Conservation (phyloP, 2,113 vertebrate genomes). For the Fulmarus glacialis region DNA sequence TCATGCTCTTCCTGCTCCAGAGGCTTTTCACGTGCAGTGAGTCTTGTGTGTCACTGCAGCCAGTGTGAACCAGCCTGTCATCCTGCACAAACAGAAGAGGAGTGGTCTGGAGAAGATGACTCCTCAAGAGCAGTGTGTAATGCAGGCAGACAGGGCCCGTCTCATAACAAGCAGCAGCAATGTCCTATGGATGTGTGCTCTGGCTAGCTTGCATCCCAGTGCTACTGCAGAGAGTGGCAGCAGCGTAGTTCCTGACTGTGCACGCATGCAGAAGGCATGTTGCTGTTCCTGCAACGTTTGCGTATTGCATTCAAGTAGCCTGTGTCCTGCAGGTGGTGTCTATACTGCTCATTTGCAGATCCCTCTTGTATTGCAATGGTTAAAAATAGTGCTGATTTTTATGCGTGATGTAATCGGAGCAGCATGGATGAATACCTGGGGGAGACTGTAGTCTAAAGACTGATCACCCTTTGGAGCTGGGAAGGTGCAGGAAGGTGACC, state of each 20-base stretch:
- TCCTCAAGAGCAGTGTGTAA: neutral
- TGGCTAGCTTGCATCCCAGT: accelerated
- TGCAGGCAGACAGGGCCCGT: neutral
- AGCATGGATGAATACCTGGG: neutral
- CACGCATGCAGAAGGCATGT: neutral
- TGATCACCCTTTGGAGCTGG: neutral
- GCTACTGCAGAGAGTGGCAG: neutral
- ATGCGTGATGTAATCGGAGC: neutral
- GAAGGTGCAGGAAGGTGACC: neutral
- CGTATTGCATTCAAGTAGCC: neutral
- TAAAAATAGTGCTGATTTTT: neutral
- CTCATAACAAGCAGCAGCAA: neutral
- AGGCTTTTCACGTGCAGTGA: accelerated
- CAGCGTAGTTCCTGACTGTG: neutral
- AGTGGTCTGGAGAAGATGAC: neutral
- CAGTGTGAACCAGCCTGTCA: neutral
- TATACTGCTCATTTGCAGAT: neutral
- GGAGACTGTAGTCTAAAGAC: neutral
- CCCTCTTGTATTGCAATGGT: neutral
- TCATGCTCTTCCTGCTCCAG: neutral
- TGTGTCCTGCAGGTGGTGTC: neutral
- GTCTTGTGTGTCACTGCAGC: neutral
- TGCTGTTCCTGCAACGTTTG: neutral
- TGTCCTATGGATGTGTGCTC: too few relatives aligned
- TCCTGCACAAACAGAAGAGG: neutral